phyloP scores from a whole-genome alignment of 2,113 vertebrate species.

The Centropus bengalensis region DNA sequence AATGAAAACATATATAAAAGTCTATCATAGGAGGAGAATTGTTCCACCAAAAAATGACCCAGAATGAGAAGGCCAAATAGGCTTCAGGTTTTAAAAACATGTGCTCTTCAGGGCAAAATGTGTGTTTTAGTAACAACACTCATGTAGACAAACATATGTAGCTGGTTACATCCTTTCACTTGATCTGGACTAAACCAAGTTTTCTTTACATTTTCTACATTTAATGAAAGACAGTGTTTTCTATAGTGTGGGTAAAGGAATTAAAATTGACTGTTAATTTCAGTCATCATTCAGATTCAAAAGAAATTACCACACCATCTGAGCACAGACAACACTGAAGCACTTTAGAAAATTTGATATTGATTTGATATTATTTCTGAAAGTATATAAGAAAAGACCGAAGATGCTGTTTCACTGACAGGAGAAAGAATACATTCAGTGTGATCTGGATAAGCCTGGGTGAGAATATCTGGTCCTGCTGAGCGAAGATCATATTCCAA shows the following conservation, averaged over 20 bases:
- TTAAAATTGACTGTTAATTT: slow-evolving; percentile 41
- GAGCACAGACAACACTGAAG: not conserved
- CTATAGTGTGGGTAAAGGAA: not conserved
- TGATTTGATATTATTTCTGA: slow-evolving; percentile 42
- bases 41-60: not conserved
- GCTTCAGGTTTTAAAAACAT: not conserved
- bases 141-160: not conserved
- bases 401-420: not conserved
- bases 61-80: not conserved
- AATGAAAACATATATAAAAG: not conserved
- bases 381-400: not conserved
- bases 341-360: slow-evolving; percentile 41
- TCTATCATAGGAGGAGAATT: not conserved
- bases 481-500: slow-evolving; percentile 4
- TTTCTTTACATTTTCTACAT: not conserved
- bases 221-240: not conserved
- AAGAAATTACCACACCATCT: not conserved
- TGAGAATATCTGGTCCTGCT: not conserved
- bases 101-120: not conserved
- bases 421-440: not conserved
- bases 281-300: not conserved
- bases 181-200: not conserved
- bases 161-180: not conserved
- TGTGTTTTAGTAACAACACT: not conserved
- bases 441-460: not conserved